Base-by-base conservation (phyloP, 2,888 invertebrate genomes). In the Ennomos fuscantarius region DNA sequence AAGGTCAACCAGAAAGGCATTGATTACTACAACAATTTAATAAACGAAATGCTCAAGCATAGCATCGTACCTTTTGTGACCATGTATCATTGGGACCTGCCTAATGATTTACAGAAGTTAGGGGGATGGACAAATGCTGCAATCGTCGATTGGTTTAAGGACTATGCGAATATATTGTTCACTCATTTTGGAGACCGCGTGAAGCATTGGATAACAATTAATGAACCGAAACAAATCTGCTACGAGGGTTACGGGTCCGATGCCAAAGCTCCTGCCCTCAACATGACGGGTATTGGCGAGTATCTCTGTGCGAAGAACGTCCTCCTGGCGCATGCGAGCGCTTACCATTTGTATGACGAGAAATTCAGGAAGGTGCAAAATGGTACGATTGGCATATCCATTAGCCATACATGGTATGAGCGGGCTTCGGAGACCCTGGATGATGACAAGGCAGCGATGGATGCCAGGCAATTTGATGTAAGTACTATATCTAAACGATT, bases 81-180 rank as follows among this genome's bases (percentile, higher is more conserved):
- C 0, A 82, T 95, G 45, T 94, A 93, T 73, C 94, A 95, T 64
- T 94, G 93, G 93, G 94, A 95, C 76, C 79, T 94, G 33, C 95
- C 95, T 0, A 80, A 90, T 56, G 68, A 69, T n/a, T 63, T 93
- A 1, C 90, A 93, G 81, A 86, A 92, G 39, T 68, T 94, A 32
- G 94, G 94, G 0, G 95, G 94, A 0, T 94, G 94, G 93, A 63
- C 89, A 0, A 95, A 94, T 73, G 89, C 93, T 0, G 40, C 84
- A 1, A 81, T 94, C 39, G 85, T 89, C 0, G 81, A 90, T 12
- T 94, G 93, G 85, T 95, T 94, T 68, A 84, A 75, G 12, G 90
- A 93, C 62, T 95, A 93, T 60, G 93, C 94, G 0, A 87, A 86
- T 43, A 64, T 94, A 9, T 80, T 92, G 9, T 94, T 92, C 55